These are phyloP conservation scores for Diacarnus erythraeanus DNA, from an alignment of 37 sponge, comb jelly and placozoan species.

Conservation along the genomic window DNA sequence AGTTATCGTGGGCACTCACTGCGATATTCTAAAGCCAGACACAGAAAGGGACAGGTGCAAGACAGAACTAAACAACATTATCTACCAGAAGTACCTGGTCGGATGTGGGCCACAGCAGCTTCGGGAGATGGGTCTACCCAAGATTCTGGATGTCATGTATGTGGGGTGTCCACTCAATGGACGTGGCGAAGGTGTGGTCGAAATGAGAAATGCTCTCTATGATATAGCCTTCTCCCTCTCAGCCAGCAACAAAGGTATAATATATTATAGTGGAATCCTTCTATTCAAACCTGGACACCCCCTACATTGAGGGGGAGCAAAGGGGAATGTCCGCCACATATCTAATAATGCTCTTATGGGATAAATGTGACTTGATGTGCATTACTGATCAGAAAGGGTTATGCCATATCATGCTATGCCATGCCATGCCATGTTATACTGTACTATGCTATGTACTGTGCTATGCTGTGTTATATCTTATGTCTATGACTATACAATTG, in stretches of 20 bases:
- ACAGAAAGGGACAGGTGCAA: slow-evolving; percentile 56
- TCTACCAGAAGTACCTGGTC: slow-evolving; percentile 53
- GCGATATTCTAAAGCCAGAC: slow-evolving; percentile 60
- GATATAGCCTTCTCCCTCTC: slow-evolving; percentile 71
- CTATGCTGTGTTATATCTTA: no score
- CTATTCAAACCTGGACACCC: no score
- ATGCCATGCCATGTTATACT: no score
- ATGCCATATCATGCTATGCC: no score
- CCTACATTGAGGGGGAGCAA: no score
- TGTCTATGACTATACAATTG: no score
- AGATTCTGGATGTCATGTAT: slow-evolving; percentile 73
- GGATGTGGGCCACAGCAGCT: slow-evolving; percentile 53
- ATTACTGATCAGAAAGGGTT: no score
- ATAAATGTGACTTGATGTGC: no score
- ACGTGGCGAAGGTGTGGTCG: slow-evolving; percentile 60
- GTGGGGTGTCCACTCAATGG: slow-evolving; percentile 68
- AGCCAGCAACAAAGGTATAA: slow-evolving; percentile 34
- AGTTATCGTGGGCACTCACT: slow-evolving; percentile 87
- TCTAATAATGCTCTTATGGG: no score
- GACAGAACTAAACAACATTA: slow-evolving; percentile 35
- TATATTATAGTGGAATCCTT: no score
- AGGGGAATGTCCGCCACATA: no score
- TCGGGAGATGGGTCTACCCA: slow-evolving; percentile 77
- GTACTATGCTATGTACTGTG: no score
- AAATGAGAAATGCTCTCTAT: slow-evolving; percentile 73